Base-by-base conservation (phyloP, 2,888 invertebrate genomes). In the Hofmannophila pseudospretella region DNA sequence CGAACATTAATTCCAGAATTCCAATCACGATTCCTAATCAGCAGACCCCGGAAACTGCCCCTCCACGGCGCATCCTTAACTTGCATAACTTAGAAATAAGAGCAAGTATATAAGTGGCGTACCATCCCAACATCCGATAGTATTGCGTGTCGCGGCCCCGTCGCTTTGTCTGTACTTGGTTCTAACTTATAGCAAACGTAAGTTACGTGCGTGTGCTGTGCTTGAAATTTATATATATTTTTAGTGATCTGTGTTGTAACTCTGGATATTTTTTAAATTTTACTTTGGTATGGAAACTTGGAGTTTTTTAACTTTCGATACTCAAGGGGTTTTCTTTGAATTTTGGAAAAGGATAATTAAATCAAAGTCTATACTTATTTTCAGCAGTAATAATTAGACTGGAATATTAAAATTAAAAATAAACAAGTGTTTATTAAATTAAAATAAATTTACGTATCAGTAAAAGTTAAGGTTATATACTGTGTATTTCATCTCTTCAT, bases 21-120 rank as follows among this genome's bases (percentile, higher is more conserved):
- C n/a, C 5, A 20, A 20, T 3, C 20, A 20, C 20, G 20, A 20
- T 20, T 25, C 7, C 1, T 4, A 28, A 7, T 28, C 5, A 11
- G 30, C 9, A 22, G 39, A 34, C 44, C 43, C 51, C 51, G 49
- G 49, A 51, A 51, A 30, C 37, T 27, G 38, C 47, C 47, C 44
- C 38, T 29, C 36, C 34, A 30, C 39, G 40, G 32, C 33, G 33
- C 36, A 45, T 35, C 35, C 35, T 35, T 27, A 2, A 20, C 22
- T 33, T 33, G 26, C 33, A 25, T 13, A 25, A 48, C 42, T 36
- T 45, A 45, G 48, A 62, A 63, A 58, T 60, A 62, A 63, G 63
- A 64, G 51, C 62, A 67, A 46, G 52, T 73, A 73, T 73, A 71
- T 57, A 72, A 67, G 51, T 35, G 45, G 35, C 7, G 22, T 30